Evolutionary conservation across 1,140 invertebrate genomes (phyloP).

Genomic region (Aporrectodea caliginosa): DNA sequence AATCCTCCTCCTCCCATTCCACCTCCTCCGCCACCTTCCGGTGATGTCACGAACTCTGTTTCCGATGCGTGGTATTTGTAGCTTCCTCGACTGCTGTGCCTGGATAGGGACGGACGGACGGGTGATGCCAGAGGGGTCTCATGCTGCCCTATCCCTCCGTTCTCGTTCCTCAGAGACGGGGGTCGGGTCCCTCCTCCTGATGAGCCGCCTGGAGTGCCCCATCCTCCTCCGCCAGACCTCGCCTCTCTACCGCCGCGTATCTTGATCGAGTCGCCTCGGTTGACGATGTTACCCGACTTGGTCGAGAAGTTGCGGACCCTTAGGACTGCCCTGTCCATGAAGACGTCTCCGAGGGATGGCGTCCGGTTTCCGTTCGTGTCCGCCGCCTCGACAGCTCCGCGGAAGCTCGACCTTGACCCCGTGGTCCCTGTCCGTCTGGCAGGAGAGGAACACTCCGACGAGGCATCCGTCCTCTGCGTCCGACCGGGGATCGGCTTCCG

Average conservation of each 20-base stretch:
- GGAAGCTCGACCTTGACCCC: not conserved
- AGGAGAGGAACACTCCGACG: not conserved
- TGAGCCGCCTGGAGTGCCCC: too few species aligned
- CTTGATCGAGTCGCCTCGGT: constrained; percentile 80
- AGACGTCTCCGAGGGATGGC: too few species aligned
- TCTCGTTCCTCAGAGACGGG: not conserved
- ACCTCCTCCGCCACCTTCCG: not conserved
- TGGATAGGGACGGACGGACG: not conserved
- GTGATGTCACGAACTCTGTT: not conserved
- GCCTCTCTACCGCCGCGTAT: constrained; percentile 39
- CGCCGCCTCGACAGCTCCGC: not conserved
- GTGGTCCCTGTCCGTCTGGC: not conserved
- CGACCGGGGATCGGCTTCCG: not conserved
- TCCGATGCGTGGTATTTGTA: not conserved
- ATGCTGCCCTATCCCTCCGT: not conserved
- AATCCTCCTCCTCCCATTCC: not conserved
- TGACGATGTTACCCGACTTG: constrained; percentile 83
- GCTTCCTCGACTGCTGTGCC: not conserved
- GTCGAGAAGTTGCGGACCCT: constrained; percentile 80
- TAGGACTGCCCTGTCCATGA: constrained; percentile 4
- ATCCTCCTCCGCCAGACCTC: not conserved
- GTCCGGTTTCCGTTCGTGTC: not conserved
- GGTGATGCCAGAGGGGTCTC: not conserved
- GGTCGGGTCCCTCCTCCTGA: too few species aligned
- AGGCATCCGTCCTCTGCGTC: not conserved